Evolutionary conservation across 2,797 vertebrate genomes (phyloP).

Genomic region (Silurus lanzhouensis): DNA sequence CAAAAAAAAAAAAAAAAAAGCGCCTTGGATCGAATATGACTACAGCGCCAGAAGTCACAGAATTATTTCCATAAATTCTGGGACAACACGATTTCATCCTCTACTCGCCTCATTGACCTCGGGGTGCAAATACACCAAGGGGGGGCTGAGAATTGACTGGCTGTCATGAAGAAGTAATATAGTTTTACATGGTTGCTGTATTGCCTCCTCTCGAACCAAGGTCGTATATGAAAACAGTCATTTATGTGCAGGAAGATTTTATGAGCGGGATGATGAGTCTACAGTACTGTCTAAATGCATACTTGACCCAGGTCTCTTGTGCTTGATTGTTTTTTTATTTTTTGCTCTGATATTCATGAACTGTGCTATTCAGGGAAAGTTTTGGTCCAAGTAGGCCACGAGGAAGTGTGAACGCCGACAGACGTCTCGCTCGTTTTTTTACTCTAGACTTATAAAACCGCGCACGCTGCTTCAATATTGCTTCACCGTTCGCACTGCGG

Average conservation of each 20-base stretch:
- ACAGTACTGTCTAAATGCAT: constrained; percentile 29
- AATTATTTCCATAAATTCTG: constrained; percentile 29
- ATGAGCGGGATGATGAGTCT: constrained; percentile 21
- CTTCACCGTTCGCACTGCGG: constrained; percentile 10
- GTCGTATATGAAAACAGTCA: constrained; percentile 31
- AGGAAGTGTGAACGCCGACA: not conserved
- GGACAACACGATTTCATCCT: constrained; percentile 38
- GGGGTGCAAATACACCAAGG: constrained; percentile 15
- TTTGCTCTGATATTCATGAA: constrained; percentile 21
- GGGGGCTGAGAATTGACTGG: constrained; percentile 29
- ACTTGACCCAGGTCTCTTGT: constrained; percentile 29
- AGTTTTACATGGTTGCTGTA: constrained; percentile 12
- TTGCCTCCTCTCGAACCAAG: constrained; percentile 29
- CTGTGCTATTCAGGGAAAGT: not conserved
- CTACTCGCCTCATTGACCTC: constrained; percentile 30
- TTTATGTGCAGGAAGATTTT: constrained; percentile 34
- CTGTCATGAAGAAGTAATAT: constrained; percentile 33
- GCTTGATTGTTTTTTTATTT: not conserved
- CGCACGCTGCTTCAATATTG: not conserved
- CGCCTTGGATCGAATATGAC: constrained; percentile 1
- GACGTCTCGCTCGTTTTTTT: not conserved
- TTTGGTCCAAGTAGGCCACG: constrained; percentile 3
- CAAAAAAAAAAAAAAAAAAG: too few species aligned
- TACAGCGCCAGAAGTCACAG: constrained; percentile 13
- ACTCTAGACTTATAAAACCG: constrained; percentile 32